Base-by-base conservation (phyloP, 2,888 invertebrate genomes). In the Cataglyphis cursor region DNA sequence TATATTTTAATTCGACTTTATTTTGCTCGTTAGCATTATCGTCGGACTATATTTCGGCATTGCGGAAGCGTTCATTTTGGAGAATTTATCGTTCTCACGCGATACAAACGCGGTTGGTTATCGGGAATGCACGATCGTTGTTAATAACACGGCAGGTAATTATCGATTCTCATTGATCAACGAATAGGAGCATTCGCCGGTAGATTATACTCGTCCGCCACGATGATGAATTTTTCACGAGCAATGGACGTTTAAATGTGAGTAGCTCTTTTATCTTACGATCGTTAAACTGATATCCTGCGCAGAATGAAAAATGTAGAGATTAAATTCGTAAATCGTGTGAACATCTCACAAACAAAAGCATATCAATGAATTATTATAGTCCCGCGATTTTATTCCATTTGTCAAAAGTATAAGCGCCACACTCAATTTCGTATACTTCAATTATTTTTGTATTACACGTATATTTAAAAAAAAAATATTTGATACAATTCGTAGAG, bases 121-220 rank as follows among this genome's bases (percentile, higher is more conserved):
- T 48, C 72, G 15, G 24, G 35, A 35, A 81, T 38, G n/a, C 31
- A 24, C 61, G 70, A 80, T 75, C 44, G 74, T 15, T 38, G 54
- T n/a, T 59, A 59, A 73, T 83, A 48, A 61, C 28, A 18, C 6
- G 54, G 35, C 35, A 54, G 8, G 24, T 65, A 59, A 80, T 82
- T 66, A 65, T 66, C 59, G 75, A 76, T 84, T 76, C 65, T 76
- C 38, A 61, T 28, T 59, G 70, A 82, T 82, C 57, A 70, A 28
- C 24, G 21, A 68, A 48, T 31, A 35, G 15, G 5, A 51, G n/a
- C n/a, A 24, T 65, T 65, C 31, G 18, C 21, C 6, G 5, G 1
- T 35, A 15, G 57, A 68, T 68, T 75, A 75, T 61, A 9, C 18
- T 31, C 31, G 31, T 57, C 18, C 12, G 15, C 44, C 21, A 38